A percentile compares a stretch with the other conserved stretches of the same genome.
Conservation (phyloP, 2,113 vertebrate genomes). For the Sapayoa aenigma region DNA sequence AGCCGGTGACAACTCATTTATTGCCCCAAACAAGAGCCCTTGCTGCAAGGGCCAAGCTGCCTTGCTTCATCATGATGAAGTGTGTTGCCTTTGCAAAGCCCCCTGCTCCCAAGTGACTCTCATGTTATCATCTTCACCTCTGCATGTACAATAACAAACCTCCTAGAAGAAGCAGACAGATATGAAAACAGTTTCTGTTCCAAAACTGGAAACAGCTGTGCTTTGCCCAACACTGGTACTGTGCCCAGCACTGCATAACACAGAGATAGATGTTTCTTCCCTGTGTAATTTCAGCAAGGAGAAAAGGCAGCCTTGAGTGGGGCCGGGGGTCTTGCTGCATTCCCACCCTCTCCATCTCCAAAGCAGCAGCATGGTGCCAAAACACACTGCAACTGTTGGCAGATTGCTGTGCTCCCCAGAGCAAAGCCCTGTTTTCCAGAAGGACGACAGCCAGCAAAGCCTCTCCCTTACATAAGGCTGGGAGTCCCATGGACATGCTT, state of each 20-base stretch:
- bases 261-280: background rate
- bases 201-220: background rate
- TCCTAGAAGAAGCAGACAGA: background rate
- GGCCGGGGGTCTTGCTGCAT: background rate
- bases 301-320: background rate
- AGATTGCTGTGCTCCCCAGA: background rate
- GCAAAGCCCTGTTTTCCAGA: background rate
- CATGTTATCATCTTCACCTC: background rate
- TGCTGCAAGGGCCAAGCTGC: background rate
- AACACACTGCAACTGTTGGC: background rate
- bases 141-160: background rate
- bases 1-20: background rate
- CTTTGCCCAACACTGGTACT: background rate
- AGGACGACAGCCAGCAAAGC: slow-evolving; percentile 6
- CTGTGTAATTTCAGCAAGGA: background rate
- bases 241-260: background rate
- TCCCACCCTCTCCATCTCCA: background rate
- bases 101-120: background rate
- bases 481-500: background rate
- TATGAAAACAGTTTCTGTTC: background rate
- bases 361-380: background rate
- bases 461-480: background rate
- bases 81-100: background rate
- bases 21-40: background rate
- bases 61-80: background rate